Evolutionary conservation across 2,797 vertebrate genomes (phyloP), one percentile per base, ranked within the genome.

Genomic region (Cynodonichthys magdalenae): DNA sequence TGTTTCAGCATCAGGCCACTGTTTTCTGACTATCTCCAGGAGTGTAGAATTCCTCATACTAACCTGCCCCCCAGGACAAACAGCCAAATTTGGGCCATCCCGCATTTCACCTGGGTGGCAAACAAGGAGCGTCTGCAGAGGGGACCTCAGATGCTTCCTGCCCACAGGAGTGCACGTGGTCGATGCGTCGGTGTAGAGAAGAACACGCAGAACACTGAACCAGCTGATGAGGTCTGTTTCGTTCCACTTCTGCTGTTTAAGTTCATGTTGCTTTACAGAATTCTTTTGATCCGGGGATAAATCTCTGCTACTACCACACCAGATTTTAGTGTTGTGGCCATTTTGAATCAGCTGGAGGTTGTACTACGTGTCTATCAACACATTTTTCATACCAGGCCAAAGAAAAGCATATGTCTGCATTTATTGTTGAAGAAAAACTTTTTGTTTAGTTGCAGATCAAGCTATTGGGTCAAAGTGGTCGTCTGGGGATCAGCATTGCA

Each of bases 401-500:
- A 19, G 45, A 3, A 71, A 1, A 19, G 46, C 3, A 15, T 24
- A 28, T 34, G 46, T 27, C 1, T 20, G 2, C 28, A 7, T 44
- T 36, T 58, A 46, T 57, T 34, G 19, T 14, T 60, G 24, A 72
- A 55, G n/a, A 63, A 80, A 65, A 31, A 36, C 3, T 53, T 79
- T 74, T 72, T 83, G 73, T 87, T 85, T 81, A 96, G 94, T 92
- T 96, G 72, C 94, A 94, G 92, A 94, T 97, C 83, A 95, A 93
- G 88, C 92, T 96, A 72, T 94, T 87, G 76, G 92, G 91, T 67
- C 94, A 94, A 82, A 93, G 88, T 66, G 93, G 92, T 15, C 89
- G 93, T 82, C 85, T 95, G 81, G 95, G 95, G 53, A 94, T 96
- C 87, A 95, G 95, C 86, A 95, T 96, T 71, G 95, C 94, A 61